Evolutionary conservation across 2,888 invertebrate species (phyloP).

Genomic region (Macroteleia sp.): DNA sequence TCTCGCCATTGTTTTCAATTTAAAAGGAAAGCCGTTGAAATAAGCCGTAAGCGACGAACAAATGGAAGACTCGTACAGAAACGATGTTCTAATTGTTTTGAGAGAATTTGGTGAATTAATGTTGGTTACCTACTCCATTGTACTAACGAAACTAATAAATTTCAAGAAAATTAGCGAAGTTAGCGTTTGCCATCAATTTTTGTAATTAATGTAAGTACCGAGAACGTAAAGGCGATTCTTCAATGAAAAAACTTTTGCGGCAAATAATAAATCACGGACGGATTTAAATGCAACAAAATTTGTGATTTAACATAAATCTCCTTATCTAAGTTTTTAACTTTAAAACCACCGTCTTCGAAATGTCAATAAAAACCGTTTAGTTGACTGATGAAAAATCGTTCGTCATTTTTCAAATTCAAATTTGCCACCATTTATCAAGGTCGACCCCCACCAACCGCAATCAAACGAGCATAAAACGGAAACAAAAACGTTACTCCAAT

Average conservation of each 20-base stretch:
- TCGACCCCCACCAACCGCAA: too few relatives aligned
- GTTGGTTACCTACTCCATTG: slow-evolving; percentile 35
- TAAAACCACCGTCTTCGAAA: too few relatives aligned
- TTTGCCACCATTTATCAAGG: slow-evolving; percentile 5
- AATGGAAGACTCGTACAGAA: slow-evolving; percentile 16
- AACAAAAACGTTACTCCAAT: slow-evolving; percentile 1
- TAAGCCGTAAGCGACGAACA: slow-evolving; percentile 21
- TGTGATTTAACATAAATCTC: too few relatives aligned
- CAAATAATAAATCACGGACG: background rate
- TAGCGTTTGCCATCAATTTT: slow-evolving; percentile 5
- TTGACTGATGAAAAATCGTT: too few relatives aligned
- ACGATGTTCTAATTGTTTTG: slow-evolving; percentile 31
- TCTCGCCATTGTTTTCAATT: slow-evolving; percentile 6
- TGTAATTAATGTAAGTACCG: slow-evolving; percentile 3
- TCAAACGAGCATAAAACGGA: background rate
- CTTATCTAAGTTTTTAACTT: too few relatives aligned
- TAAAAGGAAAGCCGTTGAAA: slow-evolving; percentile 6
- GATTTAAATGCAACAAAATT: too few relatives aligned
- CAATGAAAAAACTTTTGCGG: background rate
- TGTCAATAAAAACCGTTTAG: too few relatives aligned
- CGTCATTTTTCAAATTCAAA: slow-evolving; percentile 15
- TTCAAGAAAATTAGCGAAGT: slow-evolving; percentile 17
- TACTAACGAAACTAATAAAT: slow-evolving; percentile 42
- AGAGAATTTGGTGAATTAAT: slow-evolving; percentile 36
- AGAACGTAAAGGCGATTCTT: too few relatives aligned